Percentiles rank a stretch among this genome's conserved stretches.
Evolutionary conservation across 2,113 vertebrate genomes (phyloP).

Genomic region (Myiopsitta monachus): DNA sequence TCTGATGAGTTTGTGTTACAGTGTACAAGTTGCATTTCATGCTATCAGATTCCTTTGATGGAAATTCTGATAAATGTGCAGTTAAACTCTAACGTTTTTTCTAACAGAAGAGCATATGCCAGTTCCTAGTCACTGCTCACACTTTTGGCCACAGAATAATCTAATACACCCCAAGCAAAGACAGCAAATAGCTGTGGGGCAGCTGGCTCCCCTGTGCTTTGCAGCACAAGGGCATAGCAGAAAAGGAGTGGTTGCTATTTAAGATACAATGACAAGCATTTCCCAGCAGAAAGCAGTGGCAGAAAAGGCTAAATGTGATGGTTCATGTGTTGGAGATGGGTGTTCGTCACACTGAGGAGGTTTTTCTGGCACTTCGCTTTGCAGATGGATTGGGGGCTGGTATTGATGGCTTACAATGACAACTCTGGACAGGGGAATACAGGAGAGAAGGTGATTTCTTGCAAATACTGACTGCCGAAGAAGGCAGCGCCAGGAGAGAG

Average conservation of each 20-base stretch:
- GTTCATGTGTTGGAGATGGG: neutral
- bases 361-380: neutral
- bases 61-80: neutral
- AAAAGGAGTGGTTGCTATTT: neutral
- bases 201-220: neutral
- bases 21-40: neutral
- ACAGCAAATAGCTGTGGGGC: neutral
- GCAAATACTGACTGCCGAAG: neutral
- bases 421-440: neutral
- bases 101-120: neutral
- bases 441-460: neutral
- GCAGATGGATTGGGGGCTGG: too few relatives aligned
- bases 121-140: neutral
- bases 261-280: neutral
- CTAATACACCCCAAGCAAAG: neutral
- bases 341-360: neutral
- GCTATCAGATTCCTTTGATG: neutral
- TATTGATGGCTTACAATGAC: neutral
- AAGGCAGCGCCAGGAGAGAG: accelerated
- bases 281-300: neutral
- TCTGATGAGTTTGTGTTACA: neutral
- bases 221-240: neutral
- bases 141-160: neutral
- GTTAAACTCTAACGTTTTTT: neutral
- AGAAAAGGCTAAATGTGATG: neutral